phyloP scores from a whole-genome alignment of 2,888 invertebrate genomes.

The Monoplex corrugatus region DNA sequence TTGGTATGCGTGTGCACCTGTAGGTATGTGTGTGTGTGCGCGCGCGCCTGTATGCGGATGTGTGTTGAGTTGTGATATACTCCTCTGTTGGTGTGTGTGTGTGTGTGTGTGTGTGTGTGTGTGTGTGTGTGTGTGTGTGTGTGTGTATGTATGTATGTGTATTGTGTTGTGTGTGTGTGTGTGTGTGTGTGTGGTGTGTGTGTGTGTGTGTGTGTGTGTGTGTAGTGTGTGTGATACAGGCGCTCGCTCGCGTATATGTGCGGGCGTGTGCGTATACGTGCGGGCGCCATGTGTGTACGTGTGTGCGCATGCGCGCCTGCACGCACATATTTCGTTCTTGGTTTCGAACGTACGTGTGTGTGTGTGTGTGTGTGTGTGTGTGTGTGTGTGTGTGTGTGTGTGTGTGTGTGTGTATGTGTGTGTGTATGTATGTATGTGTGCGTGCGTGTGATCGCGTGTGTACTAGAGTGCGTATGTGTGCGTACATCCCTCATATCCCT shows the following conservation, averaged over 20 bases:
- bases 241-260: too few species aligned
- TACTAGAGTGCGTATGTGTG: neutral
- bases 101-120: constrained; percentile 32
- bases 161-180: neutral
- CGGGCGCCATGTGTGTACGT: neutral
- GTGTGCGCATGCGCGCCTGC: neutral
- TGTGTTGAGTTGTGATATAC: too few species aligned
- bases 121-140: neutral
- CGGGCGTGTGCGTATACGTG: neutral
- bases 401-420: neutral
- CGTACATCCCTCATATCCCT: too few species aligned
- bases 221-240: neutral
- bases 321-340: too few species aligned
- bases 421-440: neutral
- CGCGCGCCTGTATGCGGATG: too few species aligned
- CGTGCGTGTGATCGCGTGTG: neutral
- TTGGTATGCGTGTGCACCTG: too few species aligned
- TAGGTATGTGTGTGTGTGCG: too few species aligned
- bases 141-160: neutral
- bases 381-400: neutral
- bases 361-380: neutral
- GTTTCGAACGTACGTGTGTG: too few species aligned
- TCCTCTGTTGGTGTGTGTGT: too few species aligned
- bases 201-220: neutral
- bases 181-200: neutral